phyloP scores from a whole-genome alignment of 2,888 invertebrate species.

The Lymantria dispar region DNA sequence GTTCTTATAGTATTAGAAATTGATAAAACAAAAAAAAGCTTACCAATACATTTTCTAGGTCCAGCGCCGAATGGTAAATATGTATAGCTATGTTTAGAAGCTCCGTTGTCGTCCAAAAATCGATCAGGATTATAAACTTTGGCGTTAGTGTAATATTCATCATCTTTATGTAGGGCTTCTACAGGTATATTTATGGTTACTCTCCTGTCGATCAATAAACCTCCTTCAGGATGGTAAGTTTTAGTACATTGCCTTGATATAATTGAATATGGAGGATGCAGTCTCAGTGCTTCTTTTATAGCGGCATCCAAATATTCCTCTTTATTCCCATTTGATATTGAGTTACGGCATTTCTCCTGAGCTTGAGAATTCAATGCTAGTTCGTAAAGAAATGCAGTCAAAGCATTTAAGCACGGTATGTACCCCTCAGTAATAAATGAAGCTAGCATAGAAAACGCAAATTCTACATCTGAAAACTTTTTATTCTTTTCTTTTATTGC shows the following conservation, averaged over 20 bases:
- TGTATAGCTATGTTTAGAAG: constrained; percentile 44
- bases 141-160: constrained; percentile 55
- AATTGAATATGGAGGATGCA: constrained; percentile 67
- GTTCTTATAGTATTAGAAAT: not conserved
- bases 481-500: constrained; percentile 49
- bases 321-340: constrained; percentile 39
- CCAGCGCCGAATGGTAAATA: constrained; percentile 73
- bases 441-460: constrained; percentile 53
- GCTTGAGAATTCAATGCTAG: constrained; percentile 52
- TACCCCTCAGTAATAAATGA: constrained; percentile 70
- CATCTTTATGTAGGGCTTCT: constrained; percentile 62
- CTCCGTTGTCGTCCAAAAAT: constrained; percentile 48
- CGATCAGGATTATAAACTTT: constrained; percentile 62
- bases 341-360: constrained; percentile 55
- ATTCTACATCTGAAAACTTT: constrained; percentile 48
- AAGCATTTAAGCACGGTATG: constrained; percentile 57
- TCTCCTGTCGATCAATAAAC: constrained; percentile 58
- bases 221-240: constrained; percentile 57
- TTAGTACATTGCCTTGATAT: constrained; percentile 66
- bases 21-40: constrained; percentile 25
- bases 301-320: constrained; percentile 58
- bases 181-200: constrained; percentile 65
- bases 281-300: constrained; percentile 66
- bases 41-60: constrained; percentile 72
- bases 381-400: constrained; percentile 63